Conservation (phyloP, 1,140 invertebrate species). For the Pinna nobilis region DNA sequence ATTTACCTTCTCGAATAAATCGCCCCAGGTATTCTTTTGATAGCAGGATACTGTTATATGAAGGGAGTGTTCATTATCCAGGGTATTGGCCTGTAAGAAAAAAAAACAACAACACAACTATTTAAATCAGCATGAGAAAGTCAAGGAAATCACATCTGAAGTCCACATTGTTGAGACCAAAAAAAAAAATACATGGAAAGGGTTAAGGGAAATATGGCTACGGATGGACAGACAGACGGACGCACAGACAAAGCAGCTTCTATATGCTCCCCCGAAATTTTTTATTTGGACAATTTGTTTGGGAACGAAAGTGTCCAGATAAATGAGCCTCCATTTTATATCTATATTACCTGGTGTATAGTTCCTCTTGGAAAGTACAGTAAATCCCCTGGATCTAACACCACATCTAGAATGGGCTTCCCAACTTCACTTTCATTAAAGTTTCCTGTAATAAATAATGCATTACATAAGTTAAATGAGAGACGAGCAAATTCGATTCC, state of each 20-base stretch:
- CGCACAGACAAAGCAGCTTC: too few species aligned
- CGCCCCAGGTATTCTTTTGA: slow-evolving; percentile 92
- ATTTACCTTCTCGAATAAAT: slow-evolving; percentile 86
- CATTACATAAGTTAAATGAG: too few species aligned
- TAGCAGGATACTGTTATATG: slow-evolving; percentile 95
- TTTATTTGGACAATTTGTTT: too few species aligned
- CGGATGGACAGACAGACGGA: neutral
- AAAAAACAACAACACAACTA: slow-evolving; percentile 1
- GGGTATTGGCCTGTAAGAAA: slow-evolving; percentile 81
- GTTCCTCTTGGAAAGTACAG: slow-evolving; percentile 93
- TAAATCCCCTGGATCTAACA: slow-evolving; percentile 90
- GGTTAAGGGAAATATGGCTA: neutral
- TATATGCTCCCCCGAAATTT: too few species aligned
- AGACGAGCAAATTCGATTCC: too few species aligned
- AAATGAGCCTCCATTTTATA: neutral
- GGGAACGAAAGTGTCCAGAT: too few species aligned
- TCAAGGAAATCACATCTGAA: neutral
- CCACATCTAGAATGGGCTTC: slow-evolving; percentile 87
- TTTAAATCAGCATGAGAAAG: too few species aligned
- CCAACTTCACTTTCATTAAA: slow-evolving; percentile 84
- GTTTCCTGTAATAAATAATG: slow-evolving; percentile 55
- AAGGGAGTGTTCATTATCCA: slow-evolving; percentile 86
- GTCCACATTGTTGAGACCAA: neutral
- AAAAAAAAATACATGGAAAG: neutral
- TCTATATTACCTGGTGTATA: slow-evolving; percentile 84